Evolutionary conservation across 1,140 invertebrate species (phyloP).

Genomic region (Melitaea cinxia): DNA sequence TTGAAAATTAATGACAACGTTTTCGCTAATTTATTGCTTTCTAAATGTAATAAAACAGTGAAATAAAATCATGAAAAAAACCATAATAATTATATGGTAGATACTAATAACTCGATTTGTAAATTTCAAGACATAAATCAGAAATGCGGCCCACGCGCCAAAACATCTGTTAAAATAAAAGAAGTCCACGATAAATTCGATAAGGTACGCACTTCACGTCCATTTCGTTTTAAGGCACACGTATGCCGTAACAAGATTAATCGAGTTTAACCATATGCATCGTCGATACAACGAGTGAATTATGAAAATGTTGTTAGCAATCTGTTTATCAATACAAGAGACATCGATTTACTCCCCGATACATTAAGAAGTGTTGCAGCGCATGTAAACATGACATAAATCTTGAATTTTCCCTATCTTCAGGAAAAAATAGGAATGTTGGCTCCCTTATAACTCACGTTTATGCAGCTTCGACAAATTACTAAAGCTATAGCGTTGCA

Average conservation of each 20-base stretch:
- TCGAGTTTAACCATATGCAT: slow-evolving; percentile 37
- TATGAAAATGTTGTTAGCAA: slow-evolving; percentile 48
- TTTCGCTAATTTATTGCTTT: no score
- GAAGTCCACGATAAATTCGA: slow-evolving; percentile 31
- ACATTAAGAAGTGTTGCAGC: slow-evolving; percentile 39
- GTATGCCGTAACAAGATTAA: slow-evolving; percentile 49
- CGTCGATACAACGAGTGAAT: slow-evolving; percentile 38
- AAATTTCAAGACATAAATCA: slow-evolving; percentile 39
- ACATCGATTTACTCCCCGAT: slow-evolving; percentile 20
- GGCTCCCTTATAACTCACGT: slow-evolving; percentile 29
- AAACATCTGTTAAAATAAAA: slow-evolving; percentile 33
- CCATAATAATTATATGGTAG: background rate
- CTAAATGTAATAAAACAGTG: background rate
- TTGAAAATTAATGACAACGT: no score
- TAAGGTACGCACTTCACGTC: slow-evolving; percentile 31
- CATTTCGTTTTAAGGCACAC: slow-evolving; percentile 29
- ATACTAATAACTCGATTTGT: slow-evolving; percentile 24
- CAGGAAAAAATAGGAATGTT: slow-evolving; percentile 36
- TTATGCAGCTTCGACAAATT: slow-evolving; percentile 36
- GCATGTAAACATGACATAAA: slow-evolving; percentile 56
- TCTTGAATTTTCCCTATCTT: slow-evolving; percentile 38
- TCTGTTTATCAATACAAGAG: slow-evolving; percentile 39
- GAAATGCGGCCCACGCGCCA: slow-evolving; percentile 14
- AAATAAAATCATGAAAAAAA: background rate
- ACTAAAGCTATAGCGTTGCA: slow-evolving; percentile 27